These are phyloP conservation scores for Oreortyx pictus DNA, from an alignment of 2,797 vertebrate species.

Conservation along the genomic window DNA sequence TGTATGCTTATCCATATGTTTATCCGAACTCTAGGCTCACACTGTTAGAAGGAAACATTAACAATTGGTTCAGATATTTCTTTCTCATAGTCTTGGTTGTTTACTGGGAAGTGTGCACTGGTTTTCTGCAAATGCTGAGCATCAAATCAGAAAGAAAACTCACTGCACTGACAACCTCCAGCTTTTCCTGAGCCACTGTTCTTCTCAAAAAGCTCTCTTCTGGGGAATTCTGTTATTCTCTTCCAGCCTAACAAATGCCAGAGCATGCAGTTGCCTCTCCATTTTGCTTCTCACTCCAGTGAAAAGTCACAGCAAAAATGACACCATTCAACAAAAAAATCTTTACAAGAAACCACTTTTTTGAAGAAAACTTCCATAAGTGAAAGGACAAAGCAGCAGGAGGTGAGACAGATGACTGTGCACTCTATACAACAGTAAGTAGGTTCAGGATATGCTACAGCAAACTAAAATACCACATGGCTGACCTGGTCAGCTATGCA, in stretches of 20 bases:
- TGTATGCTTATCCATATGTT: not conserved
- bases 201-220: not conserved
- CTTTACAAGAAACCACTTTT: not conserved
- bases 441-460: not conserved
- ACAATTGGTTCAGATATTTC: not conserved
- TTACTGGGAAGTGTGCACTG: not conserved
- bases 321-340: not conserved
- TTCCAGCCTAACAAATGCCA: not conserved
- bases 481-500: not conserved
- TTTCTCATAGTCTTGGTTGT: not conserved
- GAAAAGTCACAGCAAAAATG: not conserved
- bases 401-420: not conserved
- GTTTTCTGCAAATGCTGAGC: not conserved
- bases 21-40: not conserved
- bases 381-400: not conserved
- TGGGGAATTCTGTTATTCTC: not conserved
- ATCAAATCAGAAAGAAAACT: not conserved
- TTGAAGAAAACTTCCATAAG: not conserved
- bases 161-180: not conserved
- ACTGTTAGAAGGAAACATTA: not conserved
- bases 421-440: not conserved
- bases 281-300: not conserved
- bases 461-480: not conserved
- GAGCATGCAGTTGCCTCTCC: not conserved
- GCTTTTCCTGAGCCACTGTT: not conserved